Percentiles rank a stretch among this genome's conserved stretches.
Conservation (phyloP, 2,113 vertebrate genomes). For the Coreoperca whiteheadi region DNA sequence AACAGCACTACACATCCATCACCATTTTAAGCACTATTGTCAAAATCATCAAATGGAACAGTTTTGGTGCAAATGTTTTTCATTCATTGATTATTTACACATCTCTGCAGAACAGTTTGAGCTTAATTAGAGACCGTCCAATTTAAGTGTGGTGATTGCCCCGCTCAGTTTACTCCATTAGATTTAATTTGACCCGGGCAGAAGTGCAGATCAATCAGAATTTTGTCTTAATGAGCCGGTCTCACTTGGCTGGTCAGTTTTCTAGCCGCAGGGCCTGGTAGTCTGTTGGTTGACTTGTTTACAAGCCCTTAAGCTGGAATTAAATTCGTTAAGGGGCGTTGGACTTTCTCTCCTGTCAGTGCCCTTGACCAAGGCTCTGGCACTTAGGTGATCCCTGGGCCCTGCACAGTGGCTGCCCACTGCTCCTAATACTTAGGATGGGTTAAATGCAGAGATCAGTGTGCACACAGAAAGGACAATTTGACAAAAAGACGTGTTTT, state of each 20-base stretch:
- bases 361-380: not conserved
- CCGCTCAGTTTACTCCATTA: slow-evolving; percentile 14
- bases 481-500: no score
- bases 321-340: slow-evolving; percentile 14
- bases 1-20: not conserved
- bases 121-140: slow-evolving; percentile 12
- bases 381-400: no score
- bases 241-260: slow-evolving; percentile 15
- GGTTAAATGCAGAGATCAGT: no score
- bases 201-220: slow-evolving; percentile 40
- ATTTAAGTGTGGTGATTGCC: not conserved
- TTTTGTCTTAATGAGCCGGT: slow-evolving; percentile 29
- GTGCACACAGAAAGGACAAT: no score
- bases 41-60: slow-evolving; percentile 2
- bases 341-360: not conserved
- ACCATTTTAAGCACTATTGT: not conserved
- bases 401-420: no score
- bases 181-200: slow-evolving; percentile 36
- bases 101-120: not conserved
- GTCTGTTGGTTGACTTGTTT: slow-evolving; percentile 26
- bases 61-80: not conserved
- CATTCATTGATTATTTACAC: slow-evolving; percentile 6
- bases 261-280: not conserved
- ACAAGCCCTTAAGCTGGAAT: slow-evolving; percentile 9
- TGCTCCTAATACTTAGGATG: no score